Conservation (phyloP, 2,797 vertebrate genomes). For the Pogonophryne albipinna region DNA sequence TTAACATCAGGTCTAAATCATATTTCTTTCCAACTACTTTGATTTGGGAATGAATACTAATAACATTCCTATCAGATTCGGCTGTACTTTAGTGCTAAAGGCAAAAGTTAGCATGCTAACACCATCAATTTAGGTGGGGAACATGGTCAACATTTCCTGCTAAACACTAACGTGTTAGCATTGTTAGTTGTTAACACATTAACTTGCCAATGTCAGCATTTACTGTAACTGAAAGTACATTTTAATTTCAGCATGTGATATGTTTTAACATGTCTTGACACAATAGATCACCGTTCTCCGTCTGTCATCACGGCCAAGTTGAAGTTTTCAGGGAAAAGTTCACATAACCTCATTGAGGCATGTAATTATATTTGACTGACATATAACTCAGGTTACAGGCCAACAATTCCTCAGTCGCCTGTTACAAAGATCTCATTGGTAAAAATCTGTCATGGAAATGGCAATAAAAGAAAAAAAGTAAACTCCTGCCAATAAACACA, state of each 20-base stretch:
- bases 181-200: not conserved
- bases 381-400: constrained; percentile 72
- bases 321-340: constrained; percentile 63
- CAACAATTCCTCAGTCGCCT: constrained; percentile 61
- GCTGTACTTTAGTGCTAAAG: no score
- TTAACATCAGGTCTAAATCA: not conserved
- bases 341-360: constrained; percentile 71
- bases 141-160: no score
- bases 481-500: constrained; percentile 60
- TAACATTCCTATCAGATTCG: no score
- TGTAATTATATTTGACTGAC: constrained; percentile 78
- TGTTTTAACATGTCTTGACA: constrained; percentile 22
- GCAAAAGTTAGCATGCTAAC: no score
- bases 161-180: no score
- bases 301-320: constrained; percentile 48
- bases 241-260: constrained; percentile 6
- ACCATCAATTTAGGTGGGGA: no score
- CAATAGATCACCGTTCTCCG: constrained; percentile 40
- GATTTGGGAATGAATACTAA: no score
- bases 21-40: no score
- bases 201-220: not conserved
- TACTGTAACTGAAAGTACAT: constrained; percentile 1
- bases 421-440: constrained; percentile 78
- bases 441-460: constrained; percentile 67
- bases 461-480: constrained; percentile 51